phyloP scores from a whole-genome alignment of 2,888 invertebrate species.

The Trilocha varians region DNA sequence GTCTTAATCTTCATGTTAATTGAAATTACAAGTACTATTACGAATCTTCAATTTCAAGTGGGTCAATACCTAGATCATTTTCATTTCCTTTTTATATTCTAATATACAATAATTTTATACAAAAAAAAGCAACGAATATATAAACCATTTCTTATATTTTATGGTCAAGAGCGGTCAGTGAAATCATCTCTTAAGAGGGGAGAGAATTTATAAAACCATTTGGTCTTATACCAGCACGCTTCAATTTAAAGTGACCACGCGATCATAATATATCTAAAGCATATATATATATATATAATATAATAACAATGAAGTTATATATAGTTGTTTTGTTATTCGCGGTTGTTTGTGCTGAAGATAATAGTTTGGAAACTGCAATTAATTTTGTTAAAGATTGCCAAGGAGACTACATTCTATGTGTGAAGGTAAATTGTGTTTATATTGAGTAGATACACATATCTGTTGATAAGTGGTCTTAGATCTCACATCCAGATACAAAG shows the following conservation, averaged over 20 bases:
- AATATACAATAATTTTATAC: neutral
- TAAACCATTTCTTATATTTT: neutral
- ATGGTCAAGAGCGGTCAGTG: neutral
- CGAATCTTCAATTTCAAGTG: too few relatives aligned
- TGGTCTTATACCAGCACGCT: neutral
- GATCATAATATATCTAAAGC: constrained; percentile 7
- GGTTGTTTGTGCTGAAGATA: constrained; percentile 63
- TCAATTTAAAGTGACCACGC: neutral
- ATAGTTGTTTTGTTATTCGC: constrained; percentile 47
- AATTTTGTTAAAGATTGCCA: constrained; percentile 81
- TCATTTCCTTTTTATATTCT: too few relatives aligned
- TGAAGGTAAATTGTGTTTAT: constrained; percentile 74
- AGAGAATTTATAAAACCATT: neutral
- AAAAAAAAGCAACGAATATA: neutral
- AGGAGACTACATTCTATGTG: constrained; percentile 78
- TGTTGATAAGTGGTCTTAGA: too few relatives aligned
- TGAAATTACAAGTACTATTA: too few relatives aligned
- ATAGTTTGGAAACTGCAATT: constrained; percentile 75
- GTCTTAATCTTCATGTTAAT: too few relatives aligned
- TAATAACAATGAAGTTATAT: constrained; percentile 51
- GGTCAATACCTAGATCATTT: too few relatives aligned
- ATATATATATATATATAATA: constrained; percentile 25
- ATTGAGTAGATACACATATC: constrained; percentile 27
- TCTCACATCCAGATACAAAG: too few relatives aligned
- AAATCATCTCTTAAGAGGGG: neutral